Base-by-base conservation (phyloP, 2,888 invertebrate species). In the Sabatieria punctata region DNA sequence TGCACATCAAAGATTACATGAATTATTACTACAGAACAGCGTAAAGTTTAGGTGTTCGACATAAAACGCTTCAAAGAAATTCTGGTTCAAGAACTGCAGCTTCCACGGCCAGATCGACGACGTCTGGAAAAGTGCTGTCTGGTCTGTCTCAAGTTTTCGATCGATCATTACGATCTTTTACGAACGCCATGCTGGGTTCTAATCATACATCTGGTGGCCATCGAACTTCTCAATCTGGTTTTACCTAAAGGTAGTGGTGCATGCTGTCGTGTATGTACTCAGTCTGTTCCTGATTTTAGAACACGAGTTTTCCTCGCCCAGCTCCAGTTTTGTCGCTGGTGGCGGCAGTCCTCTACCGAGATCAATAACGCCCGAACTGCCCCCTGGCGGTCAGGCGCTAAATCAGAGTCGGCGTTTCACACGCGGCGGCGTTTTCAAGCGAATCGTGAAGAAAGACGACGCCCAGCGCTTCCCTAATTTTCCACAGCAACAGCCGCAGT, bases 181-280 rank as follows among this genome's bases (percentile, higher is more conserved):
- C 15, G 23, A 13, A 49, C 50, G 13, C 48, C 48, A 11, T 41
- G 33, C 24, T 53, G 51, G 49, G 23, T 53, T 4, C 38, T 52
- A 13, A 4, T 53, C 18, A 36, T 53, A 4, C 53, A 54, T 41
- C 26, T 53, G 25, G 49, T 53, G 4, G 45, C 49, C 35, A 41
- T 53, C 2, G 53, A 53, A 21, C 35, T 53, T 35, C 40, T 50
- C 13, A 50, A 47, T 22, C 15, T 50, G 15, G 48, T 48, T 15
- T n/a, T 48, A 33, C 48, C 48, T 2, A 47, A 48, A 44, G 50
- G 50, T 42, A 2, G n/a, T 19, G 40, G 27, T 15, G 8, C 27
- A 13, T 15, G 6, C 11, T 8, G 6, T 15, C 18, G 8, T n/a
- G 38, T 38, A 18, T 8, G 8, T 38, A 38, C 30, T 37, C 8